Evolutionary conservation across 2,888 invertebrate genomes (phyloP).

Genomic region (Nudaria mundana): DNA sequence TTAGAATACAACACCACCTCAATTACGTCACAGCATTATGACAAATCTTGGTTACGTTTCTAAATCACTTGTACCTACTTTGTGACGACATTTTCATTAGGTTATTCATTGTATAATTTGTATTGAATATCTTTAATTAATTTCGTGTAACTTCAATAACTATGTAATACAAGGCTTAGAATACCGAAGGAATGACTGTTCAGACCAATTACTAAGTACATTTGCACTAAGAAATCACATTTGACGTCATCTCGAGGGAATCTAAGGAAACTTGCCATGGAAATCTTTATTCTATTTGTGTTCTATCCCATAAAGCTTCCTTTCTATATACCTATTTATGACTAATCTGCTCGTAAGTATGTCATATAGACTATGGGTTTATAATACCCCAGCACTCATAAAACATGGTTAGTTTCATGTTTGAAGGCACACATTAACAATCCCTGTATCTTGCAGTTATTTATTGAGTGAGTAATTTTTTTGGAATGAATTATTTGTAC

Average conservation of each 20-base stretch:
- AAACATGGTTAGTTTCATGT: slow-evolving; percentile 25
- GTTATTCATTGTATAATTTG: slow-evolving; percentile 11
- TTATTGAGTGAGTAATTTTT: slow-evolving; percentile 25
- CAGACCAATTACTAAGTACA: not conserved
- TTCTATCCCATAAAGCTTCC: slow-evolving; percentile 44
- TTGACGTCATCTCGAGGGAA: slow-evolving; percentile 21
- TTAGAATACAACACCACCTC: too few relatives aligned
- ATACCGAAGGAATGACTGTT: not conserved
- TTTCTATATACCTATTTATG: slow-evolving; percentile 32
- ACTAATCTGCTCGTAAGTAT: too few relatives aligned
- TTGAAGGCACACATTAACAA: slow-evolving; percentile 16
- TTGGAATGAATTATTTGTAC: too few relatives aligned
- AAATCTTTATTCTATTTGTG: slow-evolving; percentile 38
- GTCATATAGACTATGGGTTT: too few relatives aligned
- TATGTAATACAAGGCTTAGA: not conserved
- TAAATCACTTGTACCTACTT: too few relatives aligned
- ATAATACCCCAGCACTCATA: slow-evolving; percentile 23
- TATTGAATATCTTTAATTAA: slow-evolving; percentile 8
- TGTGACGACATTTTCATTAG: too few relatives aligned
- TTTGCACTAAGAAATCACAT: not conserved
- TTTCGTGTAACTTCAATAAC: slow-evolving; percentile 26
- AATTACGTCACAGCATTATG: too few relatives aligned
- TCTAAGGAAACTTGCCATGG: slow-evolving; percentile 44
- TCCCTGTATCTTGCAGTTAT: slow-evolving; percentile 3
- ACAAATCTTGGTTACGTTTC: too few relatives aligned